A percentile compares a stretch with the other conserved stretches of the same genome.
Evolutionary conservation across 2,113 vertebrate species (phyloP).

Genomic region (Serinus canaria): DNA sequence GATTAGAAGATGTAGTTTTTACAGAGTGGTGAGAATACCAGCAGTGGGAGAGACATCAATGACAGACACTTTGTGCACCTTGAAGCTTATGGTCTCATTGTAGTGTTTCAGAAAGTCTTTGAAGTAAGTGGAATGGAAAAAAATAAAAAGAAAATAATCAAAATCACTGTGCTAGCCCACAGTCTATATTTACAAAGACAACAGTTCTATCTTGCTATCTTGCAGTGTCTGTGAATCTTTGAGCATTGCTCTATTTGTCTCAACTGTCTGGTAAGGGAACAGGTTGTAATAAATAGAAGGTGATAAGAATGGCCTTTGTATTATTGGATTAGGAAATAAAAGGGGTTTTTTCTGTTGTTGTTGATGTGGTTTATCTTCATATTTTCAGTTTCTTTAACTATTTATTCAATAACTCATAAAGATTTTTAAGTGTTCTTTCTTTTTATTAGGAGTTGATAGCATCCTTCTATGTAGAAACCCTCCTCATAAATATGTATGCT

Average conservation of each 20-base stretch:
- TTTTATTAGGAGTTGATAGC: background rate
- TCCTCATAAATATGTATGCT: constrained; percentile 36
- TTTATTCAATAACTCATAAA: background rate
- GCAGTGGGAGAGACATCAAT: background rate
- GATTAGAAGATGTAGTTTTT: background rate
- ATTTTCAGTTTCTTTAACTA: background rate
- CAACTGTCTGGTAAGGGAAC: background rate
- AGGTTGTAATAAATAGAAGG: background rate
- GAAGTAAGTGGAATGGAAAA: background rate
- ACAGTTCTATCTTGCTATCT: background rate
- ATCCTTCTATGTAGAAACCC: background rate
- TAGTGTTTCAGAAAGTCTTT: background rate
- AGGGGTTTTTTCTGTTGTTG: background rate
- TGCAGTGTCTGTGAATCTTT: background rate
- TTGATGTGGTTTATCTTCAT: background rate
- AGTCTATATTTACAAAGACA: background rate
- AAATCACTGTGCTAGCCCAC: background rate
- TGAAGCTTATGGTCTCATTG: background rate
- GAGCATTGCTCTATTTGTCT: background rate
- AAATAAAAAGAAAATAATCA: background rate
- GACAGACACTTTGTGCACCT: background rate
- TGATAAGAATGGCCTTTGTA: background rate
- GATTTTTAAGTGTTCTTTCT: background rate
- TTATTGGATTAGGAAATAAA: background rate
- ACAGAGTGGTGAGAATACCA: background rate